Evolutionary conservation across 2,888 invertebrate genomes (phyloP).

Genomic region (Dorcus parallelipipedus): DNA sequence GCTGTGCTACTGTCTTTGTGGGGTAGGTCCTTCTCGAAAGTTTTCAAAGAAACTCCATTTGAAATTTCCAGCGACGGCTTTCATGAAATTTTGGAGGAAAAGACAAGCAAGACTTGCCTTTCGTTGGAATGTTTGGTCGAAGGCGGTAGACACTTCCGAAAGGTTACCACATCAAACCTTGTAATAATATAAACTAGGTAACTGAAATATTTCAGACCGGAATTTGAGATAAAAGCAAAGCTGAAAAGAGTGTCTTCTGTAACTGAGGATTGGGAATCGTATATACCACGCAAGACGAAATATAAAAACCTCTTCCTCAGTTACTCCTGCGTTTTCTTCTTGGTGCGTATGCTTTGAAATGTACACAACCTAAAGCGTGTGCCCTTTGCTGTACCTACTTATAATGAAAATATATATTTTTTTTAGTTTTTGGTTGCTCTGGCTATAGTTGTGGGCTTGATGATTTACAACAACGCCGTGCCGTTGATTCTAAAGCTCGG

Average conservation of each 20-base stretch:
- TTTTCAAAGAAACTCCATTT: neutral
- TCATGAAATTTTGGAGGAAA: conserved; percentile 37
- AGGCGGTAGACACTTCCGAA: neutral
- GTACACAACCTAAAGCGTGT: neutral
- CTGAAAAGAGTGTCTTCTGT: neutral
- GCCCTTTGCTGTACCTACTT: conserved; percentile 2
- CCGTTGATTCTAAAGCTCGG: neutral
- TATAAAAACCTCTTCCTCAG: neutral
- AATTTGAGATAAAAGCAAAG: neutral
- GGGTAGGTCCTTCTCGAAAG: conserved; percentile 45
- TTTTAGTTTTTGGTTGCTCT: neutral
- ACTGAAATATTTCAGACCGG: neutral
- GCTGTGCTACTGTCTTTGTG: conserved; percentile 80
- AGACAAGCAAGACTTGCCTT: neutral
- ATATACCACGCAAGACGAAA: neutral
- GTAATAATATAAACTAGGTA: too few species aligned
- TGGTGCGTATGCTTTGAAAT: neutral
- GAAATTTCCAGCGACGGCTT: conserved; percentile 22
- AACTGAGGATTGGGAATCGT: neutral
- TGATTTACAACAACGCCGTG: neutral
- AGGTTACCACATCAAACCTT: neutral
- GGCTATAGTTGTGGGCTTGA: neutral
- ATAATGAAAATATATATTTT: too few species aligned
- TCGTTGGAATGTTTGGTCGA: neutral
- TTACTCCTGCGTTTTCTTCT: neutral